phyloP scores from a whole-genome alignment of 2,888 invertebrate species.

The Hyposoter didymator region DNA sequence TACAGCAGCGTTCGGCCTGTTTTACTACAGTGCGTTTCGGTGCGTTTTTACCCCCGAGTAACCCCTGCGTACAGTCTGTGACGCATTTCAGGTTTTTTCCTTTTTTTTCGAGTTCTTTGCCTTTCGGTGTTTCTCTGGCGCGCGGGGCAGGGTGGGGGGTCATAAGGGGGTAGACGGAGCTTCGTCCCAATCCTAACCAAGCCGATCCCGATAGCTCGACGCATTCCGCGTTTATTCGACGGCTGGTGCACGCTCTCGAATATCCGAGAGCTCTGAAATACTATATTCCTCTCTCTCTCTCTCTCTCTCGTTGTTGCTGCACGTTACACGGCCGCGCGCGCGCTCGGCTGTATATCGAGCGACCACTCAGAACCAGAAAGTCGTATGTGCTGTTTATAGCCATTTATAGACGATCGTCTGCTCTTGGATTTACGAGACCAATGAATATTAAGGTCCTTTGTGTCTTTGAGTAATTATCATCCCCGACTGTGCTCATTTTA shows the following conservation, averaged over 20 bases:
- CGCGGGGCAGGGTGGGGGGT: constrained; percentile 35
- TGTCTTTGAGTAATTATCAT: background rate
- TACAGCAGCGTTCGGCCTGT: constrained; percentile 39
- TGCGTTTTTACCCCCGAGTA: constrained; percentile 47
- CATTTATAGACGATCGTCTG: background rate
- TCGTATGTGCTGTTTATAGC: constrained; percentile 9
- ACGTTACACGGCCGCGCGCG: constrained; percentile 11
- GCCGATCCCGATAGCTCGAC: constrained; percentile 72
- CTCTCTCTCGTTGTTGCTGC: constrained; percentile 2
- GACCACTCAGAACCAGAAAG: constrained; percentile 5
- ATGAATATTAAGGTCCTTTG: constrained; percentile 6
- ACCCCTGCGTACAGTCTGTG: constrained; percentile 26
- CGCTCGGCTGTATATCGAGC: constrained; percentile 4
- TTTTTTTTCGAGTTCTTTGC: constrained; percentile 34
- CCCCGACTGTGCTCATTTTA: background rate
- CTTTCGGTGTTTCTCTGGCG: constrained; percentile 49
- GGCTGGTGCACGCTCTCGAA: constrained; percentile 40
- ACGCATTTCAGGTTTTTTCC: constrained; percentile 34
- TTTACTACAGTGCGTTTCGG: constrained; percentile 57
- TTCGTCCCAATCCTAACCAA: constrained; percentile 75
- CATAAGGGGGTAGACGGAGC: constrained; percentile 74
- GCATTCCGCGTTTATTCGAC: constrained; percentile 75
- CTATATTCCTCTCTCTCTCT: constrained; percentile 22
- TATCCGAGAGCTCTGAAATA: constrained; percentile 33
- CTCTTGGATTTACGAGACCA: background rate